These are phyloP conservation scores for Psittacula derbiana DNA, from an alignment of 2,797 vertebrate species.

Conservation along the genomic window DNA sequence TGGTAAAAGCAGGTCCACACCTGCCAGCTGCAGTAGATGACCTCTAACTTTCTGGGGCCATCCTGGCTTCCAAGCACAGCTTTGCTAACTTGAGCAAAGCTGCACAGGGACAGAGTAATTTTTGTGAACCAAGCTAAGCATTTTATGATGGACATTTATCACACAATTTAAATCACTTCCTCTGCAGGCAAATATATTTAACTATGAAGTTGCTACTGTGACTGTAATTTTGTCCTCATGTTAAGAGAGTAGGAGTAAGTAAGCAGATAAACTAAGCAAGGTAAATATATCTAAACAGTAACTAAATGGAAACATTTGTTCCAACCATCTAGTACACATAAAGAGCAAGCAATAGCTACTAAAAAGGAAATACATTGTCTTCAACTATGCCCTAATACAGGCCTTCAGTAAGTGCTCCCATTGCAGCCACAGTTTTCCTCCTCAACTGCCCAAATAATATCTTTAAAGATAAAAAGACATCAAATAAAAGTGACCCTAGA, in stretches of 20 bases:
- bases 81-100: background rate
- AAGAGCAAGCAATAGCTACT: background rate
- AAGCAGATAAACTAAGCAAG: background rate
- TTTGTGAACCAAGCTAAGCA: background rate
- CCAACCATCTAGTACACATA: background rate
- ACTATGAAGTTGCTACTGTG: background rate
- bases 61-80: background rate
- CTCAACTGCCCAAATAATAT: background rate
- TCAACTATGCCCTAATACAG: background rate
- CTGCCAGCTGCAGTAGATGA: background rate
- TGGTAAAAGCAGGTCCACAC: background rate
- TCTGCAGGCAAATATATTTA: background rate
- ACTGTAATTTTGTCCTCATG: background rate
- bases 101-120: background rate
- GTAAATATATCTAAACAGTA: background rate
- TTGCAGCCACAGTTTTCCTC: background rate
- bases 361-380: background rate
- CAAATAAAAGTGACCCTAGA: background rate
- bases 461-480: background rate
- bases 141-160: background rate
- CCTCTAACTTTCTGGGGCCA: background rate
- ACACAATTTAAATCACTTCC: background rate
- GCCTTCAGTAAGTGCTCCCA: background rate
- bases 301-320: background rate
- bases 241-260: background rate